Base-by-base conservation (phyloP, 2,113 vertebrate genomes). In the Lepus europaeus region DNA sequence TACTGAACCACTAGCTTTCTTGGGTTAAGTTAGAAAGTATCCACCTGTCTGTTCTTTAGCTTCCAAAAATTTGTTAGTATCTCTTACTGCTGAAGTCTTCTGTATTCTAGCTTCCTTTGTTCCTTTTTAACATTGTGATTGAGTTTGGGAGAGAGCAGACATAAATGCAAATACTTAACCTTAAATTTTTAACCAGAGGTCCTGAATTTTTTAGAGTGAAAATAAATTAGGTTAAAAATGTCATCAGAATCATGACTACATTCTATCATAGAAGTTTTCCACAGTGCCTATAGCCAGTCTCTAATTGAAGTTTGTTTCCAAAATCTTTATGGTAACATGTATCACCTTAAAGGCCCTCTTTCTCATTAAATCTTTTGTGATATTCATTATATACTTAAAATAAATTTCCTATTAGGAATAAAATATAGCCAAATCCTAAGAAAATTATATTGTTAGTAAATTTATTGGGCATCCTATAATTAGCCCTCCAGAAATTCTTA, bases 121-220 rank as follows among this genome's bases (percentile, higher is more conserved):
- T 88, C 20, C 84, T 88, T 95, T 90, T 39, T 90, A 53, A 88
- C 16, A 27, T 84, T 79, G 83, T 81, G 87, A 13, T 84, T 91
- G 49, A 39, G 27, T 94, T 88, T 74, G 31, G 29, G 9, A 56
- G 59, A 88, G 5, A 93, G 11, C 12, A 36, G 16, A 68, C 33
- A 83, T 68, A 83, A 93, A 73, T 80, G 6, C 31, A 83, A 68
- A 29, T 53, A 53, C 83, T 87, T 27, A 63, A 3, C 68, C 77
- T 74, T 89, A n/a, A 9, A 27, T 70, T 86, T 89, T 84, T 86
- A 80, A 86, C 20, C 68, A 70, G 22, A 79, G 36, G 16, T 9
- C 56, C 19, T 90, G 29, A 81, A 45, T 36, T 81, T 76, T 86
- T 66, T 84, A 63, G 31, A 22, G 29, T 80, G 20, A 95, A 88